Conservation (phyloP, 2,113 vertebrate species). For the Cyphomyrus plagiostoma region DNA sequence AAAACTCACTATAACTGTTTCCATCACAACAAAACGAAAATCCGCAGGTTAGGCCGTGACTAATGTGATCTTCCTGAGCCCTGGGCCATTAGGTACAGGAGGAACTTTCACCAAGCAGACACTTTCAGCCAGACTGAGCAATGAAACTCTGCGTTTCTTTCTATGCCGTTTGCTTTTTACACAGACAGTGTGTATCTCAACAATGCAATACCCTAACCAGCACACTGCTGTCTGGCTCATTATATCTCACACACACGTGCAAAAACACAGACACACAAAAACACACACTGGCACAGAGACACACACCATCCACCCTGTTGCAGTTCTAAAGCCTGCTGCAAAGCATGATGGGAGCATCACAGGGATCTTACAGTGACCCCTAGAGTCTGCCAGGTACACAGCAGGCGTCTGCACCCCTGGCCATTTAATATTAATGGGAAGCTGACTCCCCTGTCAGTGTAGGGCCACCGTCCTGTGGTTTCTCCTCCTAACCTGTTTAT, state of each 20-base stretch:
- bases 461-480: background rate
- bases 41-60: background rate
- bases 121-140: background rate
- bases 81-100: background rate
- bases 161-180: background rate
- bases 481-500: background rate
- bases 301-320: background rate
- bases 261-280: background rate
- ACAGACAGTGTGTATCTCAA: background rate
- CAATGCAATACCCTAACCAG: background rate
- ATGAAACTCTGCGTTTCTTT: background rate
- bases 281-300: background rate
- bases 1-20: background rate
- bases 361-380: background rate
- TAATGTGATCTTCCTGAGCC: background rate
- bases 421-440: slow-evolving; percentile 11
- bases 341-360: slow-evolving; percentile 8
- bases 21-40: background rate
- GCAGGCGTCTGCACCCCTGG: background rate
- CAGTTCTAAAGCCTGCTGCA: background rate
- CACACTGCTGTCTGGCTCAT: background rate
- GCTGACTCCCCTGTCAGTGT: background rate
- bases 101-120: background rate
- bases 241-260: background rate
- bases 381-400: background rate